A percentile compares a stretch with the other conserved stretches of the same genome.
phyloP scores from a whole-genome alignment of 2,888 invertebrate species.

The Cephus rjabovi region DNA sequence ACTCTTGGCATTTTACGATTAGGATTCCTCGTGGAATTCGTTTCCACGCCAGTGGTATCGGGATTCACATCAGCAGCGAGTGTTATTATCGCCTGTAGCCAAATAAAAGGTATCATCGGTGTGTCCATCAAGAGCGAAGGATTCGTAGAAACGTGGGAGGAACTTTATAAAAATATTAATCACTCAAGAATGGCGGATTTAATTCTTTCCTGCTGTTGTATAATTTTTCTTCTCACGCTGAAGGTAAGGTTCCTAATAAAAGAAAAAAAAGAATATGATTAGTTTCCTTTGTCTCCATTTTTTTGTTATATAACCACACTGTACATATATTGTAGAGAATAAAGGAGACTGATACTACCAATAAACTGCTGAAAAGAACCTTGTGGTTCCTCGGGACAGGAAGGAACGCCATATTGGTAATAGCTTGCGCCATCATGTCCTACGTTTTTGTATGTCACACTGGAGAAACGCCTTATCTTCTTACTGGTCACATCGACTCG shows the following conservation, averaged over 20 bases:
- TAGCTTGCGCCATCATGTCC: slow-evolving; percentile 72
- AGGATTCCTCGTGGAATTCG: slow-evolving; percentile 80
- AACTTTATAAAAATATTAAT: slow-evolving; percentile 69
- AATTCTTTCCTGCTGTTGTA: slow-evolving; percentile 73
- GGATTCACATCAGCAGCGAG: slow-evolving; percentile 84
- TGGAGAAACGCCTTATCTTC: slow-evolving; percentile 68
- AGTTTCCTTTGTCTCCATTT: background rate
- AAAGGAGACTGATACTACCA: slow-evolving; percentile 69
- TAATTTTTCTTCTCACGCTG: slow-evolving; percentile 72
- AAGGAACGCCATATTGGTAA: slow-evolving; percentile 78
- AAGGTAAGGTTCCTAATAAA: slow-evolving; percentile 67
- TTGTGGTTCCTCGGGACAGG: slow-evolving; percentile 76
- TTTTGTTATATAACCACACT: background rate
- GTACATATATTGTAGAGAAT: slow-evolving; percentile 68
- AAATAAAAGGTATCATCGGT: slow-evolving; percentile 78
- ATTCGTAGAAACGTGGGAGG: slow-evolving; percentile 73
- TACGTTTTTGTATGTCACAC: slow-evolving; percentile 69
- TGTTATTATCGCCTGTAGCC: slow-evolving; percentile 79
- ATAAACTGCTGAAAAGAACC: slow-evolving; percentile 64
- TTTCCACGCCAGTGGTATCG: slow-evolving; percentile 79
- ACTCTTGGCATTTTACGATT: slow-evolving; percentile 75
- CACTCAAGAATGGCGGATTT: slow-evolving; percentile 73
- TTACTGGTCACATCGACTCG: slow-evolving; percentile 74
- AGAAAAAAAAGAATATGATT: background rate
- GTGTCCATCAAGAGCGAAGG: slow-evolving; percentile 73